These are phyloP conservation scores for Hippocampus guttulatus DNA, from an alignment of 2,113 vertebrate species.

Conservation along the genomic window DNA sequence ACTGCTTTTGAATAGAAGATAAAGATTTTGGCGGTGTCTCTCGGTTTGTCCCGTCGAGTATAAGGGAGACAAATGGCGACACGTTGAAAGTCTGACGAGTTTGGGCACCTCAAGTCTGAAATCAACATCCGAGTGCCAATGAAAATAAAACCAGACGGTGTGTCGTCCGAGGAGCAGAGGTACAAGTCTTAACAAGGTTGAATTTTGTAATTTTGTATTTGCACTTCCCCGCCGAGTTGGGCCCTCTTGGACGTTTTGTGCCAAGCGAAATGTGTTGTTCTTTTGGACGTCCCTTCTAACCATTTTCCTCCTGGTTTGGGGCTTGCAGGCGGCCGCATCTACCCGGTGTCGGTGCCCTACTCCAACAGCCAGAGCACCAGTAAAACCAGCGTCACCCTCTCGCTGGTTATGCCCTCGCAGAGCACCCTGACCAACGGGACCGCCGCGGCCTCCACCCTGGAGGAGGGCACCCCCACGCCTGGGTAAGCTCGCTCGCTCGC, in stretches of 20 bases:
- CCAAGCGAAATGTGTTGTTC: neutral
- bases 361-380: conserved; percentile 93
- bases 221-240: conserved; percentile 2
- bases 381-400: conserved; percentile 96
- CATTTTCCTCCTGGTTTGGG: neutral
- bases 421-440: conserved; percentile 94
- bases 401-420: conserved; percentile 96
- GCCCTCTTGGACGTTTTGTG: neutral
- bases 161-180: neutral
- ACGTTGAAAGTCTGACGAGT: too few species aligned
- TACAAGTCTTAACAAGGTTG: conserved; percentile 3
- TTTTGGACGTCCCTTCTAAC: neutral
- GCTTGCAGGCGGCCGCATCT: conserved; percentile 83
- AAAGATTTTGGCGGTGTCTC: too few species aligned
- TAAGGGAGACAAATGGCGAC: too few species aligned
- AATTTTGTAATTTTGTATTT: neutral
- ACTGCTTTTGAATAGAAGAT: too few species aligned
- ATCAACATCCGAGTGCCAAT: neutral
- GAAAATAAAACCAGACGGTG: neutral
- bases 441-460: conserved; percentile 88
- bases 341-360: conserved; percentile 95
- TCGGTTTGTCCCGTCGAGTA: too few species aligned
- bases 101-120: neutral
- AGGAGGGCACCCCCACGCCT: conserved; percentile 87
- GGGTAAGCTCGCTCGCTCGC: conserved; percentile 48